A percentile compares a stretch with the other conserved stretches of the same genome.
Conservation (phyloP, 2,888 invertebrate species). For the Caenorhabditis auriculariae region DNA sequence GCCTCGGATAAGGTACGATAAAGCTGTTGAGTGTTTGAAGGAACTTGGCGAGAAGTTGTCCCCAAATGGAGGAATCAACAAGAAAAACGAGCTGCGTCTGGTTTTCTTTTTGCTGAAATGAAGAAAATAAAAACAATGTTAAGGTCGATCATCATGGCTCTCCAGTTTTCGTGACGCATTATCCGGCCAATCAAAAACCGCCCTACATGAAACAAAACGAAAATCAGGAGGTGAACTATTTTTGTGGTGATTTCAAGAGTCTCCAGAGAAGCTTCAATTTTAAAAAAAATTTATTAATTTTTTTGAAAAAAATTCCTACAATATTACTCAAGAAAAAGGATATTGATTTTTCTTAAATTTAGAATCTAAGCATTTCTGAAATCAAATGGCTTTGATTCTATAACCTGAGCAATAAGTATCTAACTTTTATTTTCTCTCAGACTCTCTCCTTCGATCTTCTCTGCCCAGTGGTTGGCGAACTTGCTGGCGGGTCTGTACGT, state of each 20-base stretch:
- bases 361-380: too few relatives aligned
- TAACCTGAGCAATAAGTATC: neutral
- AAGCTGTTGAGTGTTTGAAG: slow-evolving; percentile 40
- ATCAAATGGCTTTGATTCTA: too few relatives aligned
- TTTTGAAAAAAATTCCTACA: neutral
- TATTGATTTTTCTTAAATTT: too few relatives aligned
- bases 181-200: slow-evolving; percentile 85
- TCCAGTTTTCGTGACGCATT: slow-evolving; percentile 86
- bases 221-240: slow-evolving; percentile 13
- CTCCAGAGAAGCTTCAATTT: too few relatives aligned
- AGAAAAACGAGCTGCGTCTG: slow-evolving; percentile 46
- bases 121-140: neutral
- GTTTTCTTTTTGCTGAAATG: slow-evolving; percentile 12
- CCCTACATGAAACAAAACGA: slow-evolving; percentile 78
- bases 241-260: too few relatives aligned
- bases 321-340: too few relatives aligned
- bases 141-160: slow-evolving; percentile 61
- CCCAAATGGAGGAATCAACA: slow-evolving; percentile 37
- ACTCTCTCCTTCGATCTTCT: slow-evolving; percentile 78
- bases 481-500: slow-evolving; percentile 91
- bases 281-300: neutral
- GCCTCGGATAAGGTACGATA: slow-evolving; percentile 41
- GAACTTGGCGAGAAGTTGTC: slow-evolving; percentile 10
- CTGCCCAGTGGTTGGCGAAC: slow-evolving; percentile 85
- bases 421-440: slow-evolving; percentile 39